These are phyloP conservation scores for Lamellibrachia luymesi DNA, from an alignment of 1,140 invertebrate genomes.

Conservation along the genomic window DNA sequence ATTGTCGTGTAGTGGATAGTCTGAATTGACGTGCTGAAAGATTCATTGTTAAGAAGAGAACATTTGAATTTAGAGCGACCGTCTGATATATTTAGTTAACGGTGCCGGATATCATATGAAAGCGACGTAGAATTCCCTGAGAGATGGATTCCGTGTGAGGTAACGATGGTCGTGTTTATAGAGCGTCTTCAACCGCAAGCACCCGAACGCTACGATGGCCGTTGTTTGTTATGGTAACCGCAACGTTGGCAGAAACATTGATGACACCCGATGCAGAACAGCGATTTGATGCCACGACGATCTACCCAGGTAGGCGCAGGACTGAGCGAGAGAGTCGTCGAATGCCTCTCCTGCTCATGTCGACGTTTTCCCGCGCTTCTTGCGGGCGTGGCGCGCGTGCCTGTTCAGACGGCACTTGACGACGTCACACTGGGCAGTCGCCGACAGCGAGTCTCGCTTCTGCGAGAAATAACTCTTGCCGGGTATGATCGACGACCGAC, in stretches of 20 bases:
- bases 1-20: not conserved
- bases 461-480: conserved; percentile 47
- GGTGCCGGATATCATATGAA: not conserved
- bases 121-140: not conserved
- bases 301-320: not conserved
- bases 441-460: conserved; percentile 40
- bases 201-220: too few relatives aligned
- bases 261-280: not conserved
- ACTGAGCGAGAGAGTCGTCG: not conserved
- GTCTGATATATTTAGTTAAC: not conserved
- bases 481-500: conserved; percentile 38
- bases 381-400: not conserved
- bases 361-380: not conserved
- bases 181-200: too few relatives aligned
- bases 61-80: not conserved
- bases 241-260: not conserved
- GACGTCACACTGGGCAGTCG: not conserved
- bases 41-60: not conserved
- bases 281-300: not conserved
- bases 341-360: not conserved
- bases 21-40: not conserved
- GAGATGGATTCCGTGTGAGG: not conserved
- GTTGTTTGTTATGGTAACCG: not conserved
- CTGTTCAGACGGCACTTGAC: not conserved
- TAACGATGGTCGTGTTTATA: not conserved